Percentiles rank a stretch among this genome's conserved stretches.
phyloP scores from a whole-genome alignment of 64 coral and sea anemone species.

The Montipora capricornis region DNA sequence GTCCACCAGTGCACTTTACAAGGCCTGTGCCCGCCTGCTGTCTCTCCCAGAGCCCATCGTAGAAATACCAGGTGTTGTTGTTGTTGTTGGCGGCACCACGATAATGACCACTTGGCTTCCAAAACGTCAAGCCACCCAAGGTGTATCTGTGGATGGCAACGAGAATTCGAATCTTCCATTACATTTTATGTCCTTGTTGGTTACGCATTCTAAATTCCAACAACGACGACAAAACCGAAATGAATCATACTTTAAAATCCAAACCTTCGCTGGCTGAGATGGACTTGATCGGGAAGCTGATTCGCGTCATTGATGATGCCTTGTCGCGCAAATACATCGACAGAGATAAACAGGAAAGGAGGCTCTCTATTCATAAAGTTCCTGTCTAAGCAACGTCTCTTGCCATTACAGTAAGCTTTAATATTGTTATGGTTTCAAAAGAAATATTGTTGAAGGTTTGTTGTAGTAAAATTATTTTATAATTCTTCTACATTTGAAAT shows the following conservation, averaged over 20 bases:
- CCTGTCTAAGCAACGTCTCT: slow-evolving; percentile 30
- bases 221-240: background rate
- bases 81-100: background rate
- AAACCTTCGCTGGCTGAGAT: slow-evolving; percentile 39
- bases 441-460: background rate
- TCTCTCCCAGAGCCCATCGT: too few species aligned
- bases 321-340: slow-evolving; percentile 22
- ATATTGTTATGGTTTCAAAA: background rate
- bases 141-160: background rate
- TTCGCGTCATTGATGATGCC: slow-evolving; percentile 29
- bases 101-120: background rate
- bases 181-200: background rate
- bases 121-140: slow-evolving; percentile 2
- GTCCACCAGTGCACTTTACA: too few species aligned
- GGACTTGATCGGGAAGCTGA: slow-evolving; percentile 41
- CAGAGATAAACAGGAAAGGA: slow-evolving; percentile 28
- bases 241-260: background rate
- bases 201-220: background rate
- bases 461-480: too few species aligned
- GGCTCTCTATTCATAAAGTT: slow-evolving; percentile 45
- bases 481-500: too few species aligned
- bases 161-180: background rate
- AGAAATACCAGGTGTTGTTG: too few species aligned
- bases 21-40: too few species aligned
- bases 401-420: background rate